phyloP scores from a whole-genome alignment of 2,888 invertebrate genomes.

The Morpho achilles region DNA sequence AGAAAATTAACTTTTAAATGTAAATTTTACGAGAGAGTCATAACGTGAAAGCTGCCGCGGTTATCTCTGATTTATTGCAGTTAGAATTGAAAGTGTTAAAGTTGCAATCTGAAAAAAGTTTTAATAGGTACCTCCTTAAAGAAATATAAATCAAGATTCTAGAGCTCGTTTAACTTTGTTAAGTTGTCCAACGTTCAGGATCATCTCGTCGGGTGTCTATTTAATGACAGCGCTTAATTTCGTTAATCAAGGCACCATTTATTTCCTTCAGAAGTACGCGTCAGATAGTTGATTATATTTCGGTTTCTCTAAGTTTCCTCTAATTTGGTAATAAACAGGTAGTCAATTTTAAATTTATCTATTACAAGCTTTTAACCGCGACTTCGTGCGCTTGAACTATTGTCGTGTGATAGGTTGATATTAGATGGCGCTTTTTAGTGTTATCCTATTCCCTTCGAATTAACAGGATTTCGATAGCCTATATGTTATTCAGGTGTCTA shows the following conservation, averaged over 20 bases:
- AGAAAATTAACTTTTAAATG: slow-evolving; percentile 78
- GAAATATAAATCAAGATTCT: slow-evolving; percentile 73
- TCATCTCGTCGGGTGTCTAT: slow-evolving; percentile 60
- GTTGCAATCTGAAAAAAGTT: slow-evolving; percentile 78
- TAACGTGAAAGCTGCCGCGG: slow-evolving; percentile 76
- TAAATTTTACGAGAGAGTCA: slow-evolving; percentile 78
- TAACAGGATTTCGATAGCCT: no score
- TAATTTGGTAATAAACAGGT: no score
- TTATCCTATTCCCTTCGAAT: no score
- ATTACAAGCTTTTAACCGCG: no score
- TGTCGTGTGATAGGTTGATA: no score
- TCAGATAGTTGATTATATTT: slow-evolving; percentile 7
- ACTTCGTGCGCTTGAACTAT: no score
- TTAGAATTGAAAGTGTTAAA: slow-evolving; percentile 77
- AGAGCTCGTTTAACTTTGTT: slow-evolving; percentile 59
- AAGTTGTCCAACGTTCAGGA: slow-evolving; percentile 64
- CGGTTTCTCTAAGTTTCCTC: background rate
- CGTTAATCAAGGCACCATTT: slow-evolving; percentile 34
- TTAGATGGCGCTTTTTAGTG: no score
- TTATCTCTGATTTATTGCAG: slow-evolving; percentile 74
- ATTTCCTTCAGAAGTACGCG: slow-evolving; percentile 20
- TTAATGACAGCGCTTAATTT: slow-evolving; percentile 63
- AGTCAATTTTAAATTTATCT: no score
- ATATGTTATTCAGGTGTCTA: no score
- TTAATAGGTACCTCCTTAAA: slow-evolving; percentile 77